Evolutionary conservation across 1,140 invertebrate species (phyloP), one percentile per base, ranked within the genome.

Genomic region (Oncopodura yosiiana): DNA sequence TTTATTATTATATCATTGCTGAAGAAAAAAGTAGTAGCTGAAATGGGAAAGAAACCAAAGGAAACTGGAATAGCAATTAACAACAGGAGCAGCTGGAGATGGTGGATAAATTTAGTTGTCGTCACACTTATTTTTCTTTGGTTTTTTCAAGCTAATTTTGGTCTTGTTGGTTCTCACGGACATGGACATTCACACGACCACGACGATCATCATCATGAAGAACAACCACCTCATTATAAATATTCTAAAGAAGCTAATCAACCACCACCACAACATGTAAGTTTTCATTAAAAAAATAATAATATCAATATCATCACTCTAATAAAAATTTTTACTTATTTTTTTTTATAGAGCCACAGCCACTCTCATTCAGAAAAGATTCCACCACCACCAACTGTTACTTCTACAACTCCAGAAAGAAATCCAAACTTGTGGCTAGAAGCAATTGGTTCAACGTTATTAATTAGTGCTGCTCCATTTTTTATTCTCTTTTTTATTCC

Each of bases 401-500:
- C 41, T 19, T 5, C 48, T 27, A 16, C 49, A 6, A 23, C 39
- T 9, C 9, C 34, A 14, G 53, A 55, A 11, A 39, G 36, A 16
- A 63, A 63, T 53, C 58, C 62, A 19, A 73, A 77, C 49, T 72
- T 91, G 32, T 88, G 89, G 78, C 55, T 85, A n/a, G 78, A 86
- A 69, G 87, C 90, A 3, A 77, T 93, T 65, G 79, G 79, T 9
- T 90, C 93, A 1, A 98, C 94, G 0, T 66, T 94, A 9, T 73
- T 94, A 34, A 96, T 99, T 63, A 96, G 92, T 70, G 78, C 86
- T 42, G 90, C 90, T 12, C 95, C 95, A 1, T 93, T 94, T 67
- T 74, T 97, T 18, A 85, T 99, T 54, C 75, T 99, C 1, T 88
- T 94, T 66, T 81, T 94, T 50, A 89, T 99, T 63, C 94, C 94